Conservation (phyloP, 2,113 vertebrate genomes). For the Anser brachyrhynchus region DNA sequence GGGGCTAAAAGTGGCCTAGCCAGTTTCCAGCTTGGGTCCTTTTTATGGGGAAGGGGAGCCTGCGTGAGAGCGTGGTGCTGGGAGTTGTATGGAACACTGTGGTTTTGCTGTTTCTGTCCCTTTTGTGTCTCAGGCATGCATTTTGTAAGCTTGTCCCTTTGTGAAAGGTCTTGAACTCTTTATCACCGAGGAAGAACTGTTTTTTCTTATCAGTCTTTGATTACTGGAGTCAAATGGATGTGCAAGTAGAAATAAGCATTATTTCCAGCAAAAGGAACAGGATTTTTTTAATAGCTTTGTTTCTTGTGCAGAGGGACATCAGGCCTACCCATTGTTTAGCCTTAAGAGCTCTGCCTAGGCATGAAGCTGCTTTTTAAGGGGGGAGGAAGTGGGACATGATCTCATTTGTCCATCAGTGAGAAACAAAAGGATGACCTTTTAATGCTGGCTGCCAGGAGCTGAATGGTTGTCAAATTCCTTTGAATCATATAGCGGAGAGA, state of each 20-base stretch:
- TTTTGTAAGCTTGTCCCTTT: neutral
- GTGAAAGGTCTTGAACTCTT: neutral
- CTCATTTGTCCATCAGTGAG: constrained; percentile 18
- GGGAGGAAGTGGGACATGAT: constrained; percentile 45
- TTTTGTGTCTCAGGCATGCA: neutral
- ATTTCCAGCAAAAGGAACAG: neutral
- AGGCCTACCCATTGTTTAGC: neutral
- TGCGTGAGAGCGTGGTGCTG: rapidly evolving
- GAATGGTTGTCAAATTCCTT: neutral
- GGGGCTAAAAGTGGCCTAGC: neutral
- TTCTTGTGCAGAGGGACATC: neutral
- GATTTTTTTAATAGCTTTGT: neutral
- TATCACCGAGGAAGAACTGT: rapidly evolving
- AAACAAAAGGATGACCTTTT: constrained; percentile 20
- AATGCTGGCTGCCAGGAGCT: neutral
- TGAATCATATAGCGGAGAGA: neutral
- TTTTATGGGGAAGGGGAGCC: rapidly evolving
- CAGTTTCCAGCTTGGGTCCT: neutral
- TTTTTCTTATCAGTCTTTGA: neutral
- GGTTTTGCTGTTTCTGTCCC: rapidly evolving
- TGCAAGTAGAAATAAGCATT: rapidly evolving
- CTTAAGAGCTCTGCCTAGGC: neutral
- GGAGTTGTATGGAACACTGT: rapidly evolving
- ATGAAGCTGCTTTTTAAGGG: constrained; percentile 2
- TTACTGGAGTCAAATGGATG: neutral